Evolutionary conservation across 2,888 invertebrate species (phyloP).

Genomic region (Pseudococcus longispinus): DNA sequence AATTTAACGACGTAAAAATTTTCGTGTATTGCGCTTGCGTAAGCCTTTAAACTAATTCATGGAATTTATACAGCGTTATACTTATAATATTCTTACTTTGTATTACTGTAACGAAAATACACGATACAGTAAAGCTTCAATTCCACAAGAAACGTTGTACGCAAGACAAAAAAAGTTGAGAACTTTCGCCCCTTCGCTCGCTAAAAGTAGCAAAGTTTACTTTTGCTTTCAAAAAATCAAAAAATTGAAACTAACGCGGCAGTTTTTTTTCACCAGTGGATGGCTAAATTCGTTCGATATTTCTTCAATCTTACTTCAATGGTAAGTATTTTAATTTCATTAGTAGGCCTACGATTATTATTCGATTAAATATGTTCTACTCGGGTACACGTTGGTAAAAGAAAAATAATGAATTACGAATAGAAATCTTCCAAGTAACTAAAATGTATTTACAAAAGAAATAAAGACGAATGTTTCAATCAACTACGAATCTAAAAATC

Average conservation of each 20-base stretch:
- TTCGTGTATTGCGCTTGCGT: not conserved
- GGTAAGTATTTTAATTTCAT: too few species aligned
- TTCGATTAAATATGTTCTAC: too few species aligned
- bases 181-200: not conserved
- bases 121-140: not conserved
- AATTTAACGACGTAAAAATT: conserved; percentile 39
- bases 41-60: conserved; percentile 7
- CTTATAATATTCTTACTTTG: not conserved
- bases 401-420: not conserved
- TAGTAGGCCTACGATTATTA: too few species aligned
- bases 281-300: not conserved
- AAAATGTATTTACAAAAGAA: not conserved
- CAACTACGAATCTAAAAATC: not conserved
- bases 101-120: conserved; percentile 13
- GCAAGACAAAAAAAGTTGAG: conserved; percentile 1
- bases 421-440: not conserved
- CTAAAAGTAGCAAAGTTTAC: not conserved
- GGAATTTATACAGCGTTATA: conserved; percentile 34
- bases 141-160: not conserved
- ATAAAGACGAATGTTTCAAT: not conserved
- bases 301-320: not conserved
- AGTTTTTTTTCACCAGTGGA: not conserved
- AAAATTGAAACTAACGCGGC: not conserved
- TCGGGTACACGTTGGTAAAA: not conserved
- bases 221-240: not conserved